Evolutionary conservation across 2,888 invertebrate species (phyloP).

Genomic region (Poecilus cupreus): DNA sequence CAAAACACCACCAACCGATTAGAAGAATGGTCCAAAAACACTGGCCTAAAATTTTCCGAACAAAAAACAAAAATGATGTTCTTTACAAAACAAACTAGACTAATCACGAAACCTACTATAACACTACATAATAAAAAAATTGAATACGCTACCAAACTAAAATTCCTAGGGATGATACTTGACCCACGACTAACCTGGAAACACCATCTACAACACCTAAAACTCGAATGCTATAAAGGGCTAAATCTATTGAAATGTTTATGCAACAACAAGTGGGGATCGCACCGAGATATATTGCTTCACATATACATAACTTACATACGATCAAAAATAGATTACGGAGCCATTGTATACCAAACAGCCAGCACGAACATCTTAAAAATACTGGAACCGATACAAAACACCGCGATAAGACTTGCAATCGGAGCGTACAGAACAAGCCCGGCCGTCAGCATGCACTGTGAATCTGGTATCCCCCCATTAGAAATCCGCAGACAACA

Average conservation of each 20-base stretch:
- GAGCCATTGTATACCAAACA: neutral
- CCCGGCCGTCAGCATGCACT: no score
- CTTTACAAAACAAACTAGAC: no score
- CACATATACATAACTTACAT: neutral
- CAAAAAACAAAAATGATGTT: neutral
- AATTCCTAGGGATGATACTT: neutral
- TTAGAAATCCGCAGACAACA: neutral
- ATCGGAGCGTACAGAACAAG: no score
- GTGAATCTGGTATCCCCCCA: neutral
- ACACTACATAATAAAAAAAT: neutral
- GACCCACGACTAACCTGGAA: neutral
- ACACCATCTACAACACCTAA: neutral
- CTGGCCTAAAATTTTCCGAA: neutral
- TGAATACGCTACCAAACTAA: neutral
- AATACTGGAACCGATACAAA: slow-evolving; percentile 43
- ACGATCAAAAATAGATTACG: slow-evolving; percentile 47
- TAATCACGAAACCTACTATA: neutral
- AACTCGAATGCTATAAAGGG: slow-evolving; percentile 4
- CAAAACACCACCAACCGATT: neutral
- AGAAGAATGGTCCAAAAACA: neutral
- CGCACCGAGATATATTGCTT: neutral
- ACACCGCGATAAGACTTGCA: slow-evolving; percentile 54
- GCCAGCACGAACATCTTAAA: slow-evolving; percentile 19
- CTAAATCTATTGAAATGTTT: neutral
- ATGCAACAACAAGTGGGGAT: neutral